These are phyloP conservation scores for Rhogogaster chlorosoma DNA, from an alignment of 2,888 invertebrate genomes.

Conservation along the genomic window DNA sequence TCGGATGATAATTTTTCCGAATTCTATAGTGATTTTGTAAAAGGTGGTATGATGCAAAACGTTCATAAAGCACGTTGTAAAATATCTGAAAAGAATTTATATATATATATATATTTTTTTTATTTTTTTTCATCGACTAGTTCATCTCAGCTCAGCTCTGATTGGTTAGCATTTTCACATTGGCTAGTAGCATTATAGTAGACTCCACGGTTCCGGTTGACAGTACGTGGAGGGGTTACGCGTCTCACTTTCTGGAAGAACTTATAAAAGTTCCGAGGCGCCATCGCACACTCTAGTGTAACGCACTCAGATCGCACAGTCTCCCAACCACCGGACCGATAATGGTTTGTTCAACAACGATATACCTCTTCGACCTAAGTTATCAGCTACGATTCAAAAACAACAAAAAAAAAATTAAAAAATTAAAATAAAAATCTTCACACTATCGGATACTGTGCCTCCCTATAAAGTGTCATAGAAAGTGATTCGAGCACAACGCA, in stretches of 20 bases:
- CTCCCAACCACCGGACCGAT: constrained; percentile 16
- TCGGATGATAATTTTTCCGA: not conserved
- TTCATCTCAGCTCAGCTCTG: constrained; percentile 41
- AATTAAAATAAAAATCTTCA: not conserved
- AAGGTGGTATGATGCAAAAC: not conserved
- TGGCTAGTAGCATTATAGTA: constrained; percentile 71
- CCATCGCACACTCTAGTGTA: constrained; percentile 31
- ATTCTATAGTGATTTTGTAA: not conserved
- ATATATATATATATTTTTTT: too few species aligned
- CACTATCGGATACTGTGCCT: not conserved
- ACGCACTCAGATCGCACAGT: constrained; percentile 41
- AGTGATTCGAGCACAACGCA: not conserved
- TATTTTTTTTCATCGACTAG: not conserved
- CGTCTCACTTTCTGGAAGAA: constrained; percentile 29
- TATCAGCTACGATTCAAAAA: not conserved
- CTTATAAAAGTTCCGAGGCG: constrained; percentile 40
- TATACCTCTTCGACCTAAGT: not conserved
- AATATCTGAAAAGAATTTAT: not conserved
- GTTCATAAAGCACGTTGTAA: not conserved
- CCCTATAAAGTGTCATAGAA: not conserved
- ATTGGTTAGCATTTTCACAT: constrained; percentile 65
- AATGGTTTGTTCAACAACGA: constrained; percentile 27
- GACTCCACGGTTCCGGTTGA: constrained; percentile 46
- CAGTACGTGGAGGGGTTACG: constrained; percentile 20
- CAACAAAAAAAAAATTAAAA: not conserved